Conservation (phyloP, 2,797 vertebrate genomes). For the Aulostomus chinensis region DNA sequence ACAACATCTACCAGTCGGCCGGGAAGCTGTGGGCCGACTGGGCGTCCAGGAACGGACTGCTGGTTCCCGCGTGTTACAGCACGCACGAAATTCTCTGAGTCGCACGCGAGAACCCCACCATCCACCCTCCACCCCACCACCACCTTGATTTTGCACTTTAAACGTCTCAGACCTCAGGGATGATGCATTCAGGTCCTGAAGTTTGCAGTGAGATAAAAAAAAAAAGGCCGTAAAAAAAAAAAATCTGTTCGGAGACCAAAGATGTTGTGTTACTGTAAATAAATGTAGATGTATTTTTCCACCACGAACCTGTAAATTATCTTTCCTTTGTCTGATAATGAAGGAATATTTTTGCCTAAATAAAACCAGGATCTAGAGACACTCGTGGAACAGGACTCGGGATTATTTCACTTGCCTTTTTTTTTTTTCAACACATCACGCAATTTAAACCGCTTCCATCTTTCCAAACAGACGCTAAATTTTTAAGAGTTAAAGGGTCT, state of each 20-base stretch:
- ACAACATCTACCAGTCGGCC: constrained; percentile 43
- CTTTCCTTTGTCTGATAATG: constrained; percentile 60
- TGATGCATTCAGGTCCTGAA: too few species aligned
- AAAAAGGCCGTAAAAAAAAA: too few species aligned
- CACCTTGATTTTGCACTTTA: constrained; percentile 84
- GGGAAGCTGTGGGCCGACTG: constrained; percentile 80
- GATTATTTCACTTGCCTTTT: not conserved
- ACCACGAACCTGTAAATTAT: constrained; percentile 80
- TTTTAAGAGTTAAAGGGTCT: too few species aligned
- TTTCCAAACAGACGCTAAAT: too few species aligned
- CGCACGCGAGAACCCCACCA: too few species aligned
- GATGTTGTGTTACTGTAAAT: constrained; percentile 75
- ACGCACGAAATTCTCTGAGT: constrained; percentile 63
- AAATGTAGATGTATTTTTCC: constrained; percentile 78
- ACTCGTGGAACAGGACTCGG: too few species aligned
- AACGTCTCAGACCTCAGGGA: constrained; percentile 57
- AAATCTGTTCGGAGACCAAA: constrained; percentile 68
- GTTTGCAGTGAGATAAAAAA: too few species aligned
- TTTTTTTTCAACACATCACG: not conserved
- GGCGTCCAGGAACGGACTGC: constrained; percentile 72
- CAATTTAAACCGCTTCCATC: too few species aligned
- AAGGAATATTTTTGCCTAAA: constrained; percentile 9
- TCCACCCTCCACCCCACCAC: too few species aligned
- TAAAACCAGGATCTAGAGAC: not conserved
- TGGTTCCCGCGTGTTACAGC: constrained; percentile 64